Base-by-base conservation (phyloP, 2,888 invertebrate species). In the Macrosoma leucophasiata region DNA sequence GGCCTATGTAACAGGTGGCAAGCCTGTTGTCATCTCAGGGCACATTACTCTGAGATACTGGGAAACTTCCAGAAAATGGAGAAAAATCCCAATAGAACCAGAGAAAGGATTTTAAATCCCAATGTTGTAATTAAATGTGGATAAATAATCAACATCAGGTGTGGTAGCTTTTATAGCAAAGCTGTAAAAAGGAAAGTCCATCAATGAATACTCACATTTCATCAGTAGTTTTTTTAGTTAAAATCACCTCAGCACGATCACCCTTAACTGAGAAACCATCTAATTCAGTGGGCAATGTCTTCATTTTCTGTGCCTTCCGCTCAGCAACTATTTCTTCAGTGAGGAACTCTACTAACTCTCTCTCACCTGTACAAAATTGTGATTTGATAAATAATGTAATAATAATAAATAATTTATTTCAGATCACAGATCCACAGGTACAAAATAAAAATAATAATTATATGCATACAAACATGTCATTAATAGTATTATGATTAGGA, bases 261-360 rank as follows among this genome's bases (percentile, higher is more conserved):
- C 91, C 82, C 33, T 89, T 88, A 0, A 96, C 90, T 34, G 88
- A 85, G 64, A 97, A 98, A 1, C 94, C 96, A 12, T 93, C 91
- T 12, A 98, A 63, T 42, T 91, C 90, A 0, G 89, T 85, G 0
- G 96, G 92, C 47, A 94, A 85, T 0, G 87, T 86, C 67, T 92
- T 90, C 9, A 89, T 68, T 63, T 93, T 93, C 58, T 91, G 92
- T 2, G 92, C 89, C 63, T 95, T 94, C 50, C 93, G 91, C 68
- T 98, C 98, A 0, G 95, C 93, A 13, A 93, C 87, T 43, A 98
- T 97, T 82, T 98, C 98, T 59, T 98, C 96, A 1, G 93, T 91
- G 13, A 98, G 79, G 64, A 97, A 98, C 63, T 95, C 94, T 0
- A 94, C 91, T 29, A 98, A 82, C 62, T 96, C 95, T 47, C 90